phyloP scores from a whole-genome alignment of 2,888 invertebrate species.

The Philhelius pedissequus region DNA sequence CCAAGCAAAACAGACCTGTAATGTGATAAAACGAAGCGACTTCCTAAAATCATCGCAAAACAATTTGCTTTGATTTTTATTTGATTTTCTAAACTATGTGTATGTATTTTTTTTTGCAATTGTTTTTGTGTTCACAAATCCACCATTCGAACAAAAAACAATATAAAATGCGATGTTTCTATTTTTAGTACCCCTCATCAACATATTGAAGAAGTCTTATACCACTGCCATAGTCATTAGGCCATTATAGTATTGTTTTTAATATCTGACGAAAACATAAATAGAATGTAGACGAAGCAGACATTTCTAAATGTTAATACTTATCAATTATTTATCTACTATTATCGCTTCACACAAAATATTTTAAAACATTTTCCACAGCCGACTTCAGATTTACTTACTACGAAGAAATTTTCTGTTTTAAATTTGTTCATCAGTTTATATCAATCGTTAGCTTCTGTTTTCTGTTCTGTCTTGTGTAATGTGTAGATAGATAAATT shows the following conservation, averaged over 20 bases:
- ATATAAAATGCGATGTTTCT: constrained; percentile 43
- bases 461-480: background rate
- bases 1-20: no score
- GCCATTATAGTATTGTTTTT: background rate
- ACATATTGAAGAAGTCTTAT: background rate
- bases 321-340: background rate
- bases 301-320: background rate
- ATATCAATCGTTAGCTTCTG: constrained; percentile 15
- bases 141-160: background rate
- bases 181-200: constrained; percentile 16
- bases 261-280: background rate
- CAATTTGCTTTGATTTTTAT: constrained; percentile 48
- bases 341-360: background rate
- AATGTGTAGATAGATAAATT: background rate
- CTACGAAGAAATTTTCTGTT: no score
- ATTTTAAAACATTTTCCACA: background rate
- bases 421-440: constrained; percentile 33
- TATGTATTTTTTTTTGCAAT: no score
- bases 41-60: constrained; percentile 26
- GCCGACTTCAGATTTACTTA: background rate
- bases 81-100: constrained; percentile 54
- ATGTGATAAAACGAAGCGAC: background rate
- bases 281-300: background rate
- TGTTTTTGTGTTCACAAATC: constrained; percentile 21
- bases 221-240: no score